A percentile compares a stretch with the other conserved stretches of the same genome.
These are phyloP conservation scores for Drosophila mojavensis DNA, from an alignment of 1,140 invertebrate species.

Conservation along the genomic window DNA sequence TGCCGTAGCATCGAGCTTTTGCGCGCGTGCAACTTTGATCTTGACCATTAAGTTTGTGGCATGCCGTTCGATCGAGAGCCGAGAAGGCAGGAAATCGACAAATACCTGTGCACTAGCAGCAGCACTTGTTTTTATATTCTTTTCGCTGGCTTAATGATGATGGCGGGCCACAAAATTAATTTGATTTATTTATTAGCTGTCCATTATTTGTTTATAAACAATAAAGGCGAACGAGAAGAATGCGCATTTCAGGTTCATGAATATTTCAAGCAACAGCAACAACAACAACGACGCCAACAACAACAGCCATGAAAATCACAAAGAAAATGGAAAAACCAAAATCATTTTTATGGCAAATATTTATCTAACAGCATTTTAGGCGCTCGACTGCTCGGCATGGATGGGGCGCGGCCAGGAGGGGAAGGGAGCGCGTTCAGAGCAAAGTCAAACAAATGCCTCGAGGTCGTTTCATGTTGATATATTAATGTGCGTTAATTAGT, in stretches of 20 bases:
- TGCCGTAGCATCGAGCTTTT: conserved; percentile 13
- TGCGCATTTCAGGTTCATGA: conserved; percentile 79
- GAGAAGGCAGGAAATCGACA: neutral
- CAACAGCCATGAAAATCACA: conserved; percentile 38
- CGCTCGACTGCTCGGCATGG: conserved; percentile 16
- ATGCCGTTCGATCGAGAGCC: neutral
- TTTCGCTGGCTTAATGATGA: conserved; percentile 4
- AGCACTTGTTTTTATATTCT: conserved; percentile 14
- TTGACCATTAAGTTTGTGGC: conserved; percentile 3
- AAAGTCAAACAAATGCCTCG: conserved; percentile 74
- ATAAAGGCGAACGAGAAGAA: conserved; percentile 68
- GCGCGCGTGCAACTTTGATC: conserved; percentile 15
- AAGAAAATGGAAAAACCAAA: conserved; percentile 41
- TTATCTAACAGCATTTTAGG: conserved; percentile 77
- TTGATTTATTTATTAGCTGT: conserved; percentile 81
- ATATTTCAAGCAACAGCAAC: conserved; percentile 60
- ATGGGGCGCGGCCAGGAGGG: no score
- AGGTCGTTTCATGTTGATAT: conserved; percentile 78
- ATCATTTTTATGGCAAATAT: conserved; percentile 79
- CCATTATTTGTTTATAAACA: conserved; percentile 81
- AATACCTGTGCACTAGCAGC: conserved; percentile 5
- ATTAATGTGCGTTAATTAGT: conserved; percentile 79
- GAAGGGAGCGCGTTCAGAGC: conserved; percentile 33
- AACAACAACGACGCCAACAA: conserved; percentile 10
- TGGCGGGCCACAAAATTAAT: conserved; percentile 47